Evolutionary conservation across 2,797 vertebrate species (phyloP), one percentile per base, ranked within the genome.

Genomic region (Thaleichthys pacificus): DNA sequence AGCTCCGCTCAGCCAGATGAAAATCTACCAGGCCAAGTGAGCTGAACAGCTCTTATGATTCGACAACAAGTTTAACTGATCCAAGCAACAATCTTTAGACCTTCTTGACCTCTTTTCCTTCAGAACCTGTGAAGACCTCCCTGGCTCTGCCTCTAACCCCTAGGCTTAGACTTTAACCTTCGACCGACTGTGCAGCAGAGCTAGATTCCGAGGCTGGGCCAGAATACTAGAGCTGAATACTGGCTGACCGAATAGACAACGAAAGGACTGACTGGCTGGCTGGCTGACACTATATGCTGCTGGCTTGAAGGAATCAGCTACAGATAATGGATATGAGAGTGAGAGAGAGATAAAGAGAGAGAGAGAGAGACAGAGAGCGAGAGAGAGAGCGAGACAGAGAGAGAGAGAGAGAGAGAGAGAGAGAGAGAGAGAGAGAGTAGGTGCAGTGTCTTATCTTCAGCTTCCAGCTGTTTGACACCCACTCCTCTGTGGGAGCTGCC

Each of bases 91-190:
- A 76, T 74, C 63, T 72, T 38, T 70, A 22, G 24, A 67, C 6
- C 57, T 28, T 15, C 11, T 63, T 80, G 75, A 85, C 73, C 66
- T 67, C 65, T 57, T 42, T 15, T 19, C 62, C 28, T 19, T 63
- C 54, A 56, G 32, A 69, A 68, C 63, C 63, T n/a, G 56, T 70
- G 66, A 68, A 32, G 30, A 68, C 42, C 2, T 14, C 71, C 35
- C 74, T 80, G 78, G 78, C 72, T 80, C 69, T 64, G 72, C 12
- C 74, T 28, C 63, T 60, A 58, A 84, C 67, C 74, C 62, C 68
- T 70, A 60, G 65, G 68, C 70, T 42, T 12, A 12, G 9, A 42
- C 38, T 47, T 47, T 47, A 11, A 12, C 42, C 42, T 47, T 47
- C 2, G 9, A 47, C 42, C 42, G 3, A 14, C 42, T 47, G 42